These are phyloP conservation scores for Sarcophilus harrisii DNA, from an alignment of 2,797 vertebrate species.

Conservation along the genomic window DNA sequence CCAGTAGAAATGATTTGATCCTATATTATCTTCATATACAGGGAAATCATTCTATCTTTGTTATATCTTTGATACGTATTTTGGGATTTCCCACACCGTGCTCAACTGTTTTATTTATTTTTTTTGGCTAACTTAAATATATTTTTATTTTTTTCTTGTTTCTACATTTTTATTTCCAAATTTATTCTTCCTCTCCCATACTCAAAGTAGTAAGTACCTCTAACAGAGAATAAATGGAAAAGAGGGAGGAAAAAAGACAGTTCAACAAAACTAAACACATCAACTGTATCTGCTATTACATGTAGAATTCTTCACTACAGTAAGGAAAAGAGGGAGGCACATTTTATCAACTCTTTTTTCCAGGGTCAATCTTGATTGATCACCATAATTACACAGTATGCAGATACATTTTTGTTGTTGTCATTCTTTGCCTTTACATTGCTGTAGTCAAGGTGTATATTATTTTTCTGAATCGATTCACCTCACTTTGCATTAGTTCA, in stretches of 20 bases:
- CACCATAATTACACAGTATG: not conserved
- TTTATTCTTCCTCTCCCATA: not conserved
- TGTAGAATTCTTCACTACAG: not conserved
- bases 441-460: not conserved
- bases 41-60: slow-evolving; percentile 17
- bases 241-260: not conserved
- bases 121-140: not conserved
- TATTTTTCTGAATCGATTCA: not conserved
- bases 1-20: slow-evolving; percentile 38
- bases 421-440: not conserved
- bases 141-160: not conserved
- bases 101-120: not conserved
- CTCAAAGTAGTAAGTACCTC: not conserved
- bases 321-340: not conserved
- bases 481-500: not conserved
- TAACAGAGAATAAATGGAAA: not conserved
- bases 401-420: not conserved
- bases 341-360: not conserved
- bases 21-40: slow-evolving; percentile 11
- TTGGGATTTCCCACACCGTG: not conserved
- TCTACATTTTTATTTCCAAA: not conserved
- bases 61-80: not conserved
- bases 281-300: not conserved
- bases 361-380: not conserved
- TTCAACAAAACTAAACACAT: not conserved